Base-by-base conservation (phyloP, 2,113 vertebrate genomes). In the Cyanoderma ruficeps region DNA sequence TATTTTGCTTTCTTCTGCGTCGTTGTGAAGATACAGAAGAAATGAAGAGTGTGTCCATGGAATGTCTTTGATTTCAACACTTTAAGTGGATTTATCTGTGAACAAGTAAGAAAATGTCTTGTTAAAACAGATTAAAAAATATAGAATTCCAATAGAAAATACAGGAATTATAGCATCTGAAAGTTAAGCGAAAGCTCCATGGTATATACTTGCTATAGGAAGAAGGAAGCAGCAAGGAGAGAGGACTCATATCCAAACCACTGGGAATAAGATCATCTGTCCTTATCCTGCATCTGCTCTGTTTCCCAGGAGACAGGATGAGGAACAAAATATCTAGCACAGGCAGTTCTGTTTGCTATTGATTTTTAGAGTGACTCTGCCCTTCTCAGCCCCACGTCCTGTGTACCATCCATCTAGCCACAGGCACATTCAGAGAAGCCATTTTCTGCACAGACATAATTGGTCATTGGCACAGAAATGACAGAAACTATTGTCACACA, bases 311-410 rank as follows among this genome's bases (percentile, higher is more conserved):
- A 92, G 89, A 86, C 33, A 56, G 56, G 47, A 80, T 67, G 16
- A 87, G 86, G 56, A 92, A 70, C 65, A 86, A 94, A 96, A 90
- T 91, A 65, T 65, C 72, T 33, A 84, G 86, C 80, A 78, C 86
- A 89, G 72, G 76, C 94, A 90, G 92, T 85, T 83, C 80, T 91
- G 35, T 81, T 90, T 93, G 60, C 76, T 93, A 93, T 96, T 81
- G 96, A 97, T 96, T 95, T 95, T 89, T 89, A 89, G 86, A 95
- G 68, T 95, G 92, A 69, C 68, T 95, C 70, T 96, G 95, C 86
- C 90, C 83, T 96, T 95, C 83, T 86, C 68, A 63, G 64, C 79
- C 53, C 79, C 47, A 39, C 0, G 3, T 60, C 46, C 63, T 65
- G 46, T 44, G 31, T 63, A 7, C 52, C 69, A 89, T 87, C 91